Base-by-base conservation (phyloP, 2,797 vertebrate species). In the Pelochelys cantorii region DNA sequence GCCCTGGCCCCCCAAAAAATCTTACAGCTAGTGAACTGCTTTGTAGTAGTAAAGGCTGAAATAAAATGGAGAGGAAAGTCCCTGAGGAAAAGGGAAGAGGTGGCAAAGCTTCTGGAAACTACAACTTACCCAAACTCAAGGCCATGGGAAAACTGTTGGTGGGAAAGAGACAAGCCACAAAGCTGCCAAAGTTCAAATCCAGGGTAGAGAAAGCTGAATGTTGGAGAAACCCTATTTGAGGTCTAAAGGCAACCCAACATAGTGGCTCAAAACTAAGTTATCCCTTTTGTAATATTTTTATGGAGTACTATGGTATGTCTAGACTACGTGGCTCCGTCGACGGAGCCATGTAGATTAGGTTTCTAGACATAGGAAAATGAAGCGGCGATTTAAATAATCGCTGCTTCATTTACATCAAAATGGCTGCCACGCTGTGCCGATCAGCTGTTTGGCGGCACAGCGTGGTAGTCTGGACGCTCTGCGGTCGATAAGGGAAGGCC, bases 121-220 rank as follows among this genome's bases (percentile, higher is more conserved):
- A 85, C 17, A 34, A 20, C 85, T 93, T 81, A 83, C 5, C 10
- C n/a, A 89, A 88, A 74, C 17, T 59, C 34, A 88, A 84, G 11
- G 34, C 3, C 5, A 80, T 82, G 92, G 82, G 25, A 90, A 83
- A 75, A 22, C 25, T 79, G n/a, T 31, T 57, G 53, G n/a, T 53
- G 77, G 2, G 12, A 55, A 1, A 2, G 25, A 71, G 89, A 84
- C 48, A 74, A 85, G 0, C 0, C 55, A 55, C 1, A 55, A 25
- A 80, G 11, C 8, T 29, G 2, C 11, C 84, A 13, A 86, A 75
- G 54, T 25, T 85, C 90, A 89, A 91, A 62, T 3, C 13, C 62
- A 34, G 0, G 52, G 11, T n/a, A 59, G 13, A 75, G 74, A 68
- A 34, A 52, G 27, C 34, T 81, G 8, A 55, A 7, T 20, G 2